Evolutionary conservation across 2,113 vertebrate genomes (phyloP), one percentile per base, ranked within the genome.

Genomic region (Phylloscopus trochiloides): DNA sequence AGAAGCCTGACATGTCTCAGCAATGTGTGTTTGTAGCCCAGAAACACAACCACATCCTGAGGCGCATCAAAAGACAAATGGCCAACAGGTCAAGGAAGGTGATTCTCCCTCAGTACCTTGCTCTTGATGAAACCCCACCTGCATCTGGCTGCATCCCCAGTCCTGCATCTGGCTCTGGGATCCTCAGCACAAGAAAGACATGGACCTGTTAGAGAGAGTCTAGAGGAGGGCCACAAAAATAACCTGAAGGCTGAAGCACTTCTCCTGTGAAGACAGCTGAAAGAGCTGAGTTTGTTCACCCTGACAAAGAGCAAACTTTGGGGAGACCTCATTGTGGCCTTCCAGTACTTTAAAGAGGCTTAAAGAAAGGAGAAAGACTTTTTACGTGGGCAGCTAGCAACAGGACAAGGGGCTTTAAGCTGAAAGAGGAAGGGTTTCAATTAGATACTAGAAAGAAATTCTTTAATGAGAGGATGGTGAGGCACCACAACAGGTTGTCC

Each of bases 231-330:
- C 19, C 45, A 81, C n/a, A 67, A 45, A 59, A 11, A 52, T 67
- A 65, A 74, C n/a, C 10, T 0, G 0, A 67, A 47, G 19, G 38
- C n/a, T 47, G 19, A 52, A 52, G 38, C 6, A 29, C 19, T 10
- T 28, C 18, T 88, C 12, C 32, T 52, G 14, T 45, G 45, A 52
- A 59, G 52, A n/a, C 18, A 45, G 38, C 7, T n/a, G 28, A 67
- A 31, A 51, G 32, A 66, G 28, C 19, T 81, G 43, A 7, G 15
- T 5, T 12, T 81, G 24, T 47, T 81, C n/a, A 52, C 7, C 38
- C 47, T 47, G 24, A 52, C 10, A 36, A 74, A 38, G 11, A 38
- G 28, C 24, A 67, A 34, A 50, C 38, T 59, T 58, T 40, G 16
- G 17, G 29, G 8, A 52, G 9, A 47, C 3, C 11, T 40, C 40